Base-by-base conservation (phyloP, 92 coral and sea anemone genomes). In the Parazoanthus darwini region DNA sequence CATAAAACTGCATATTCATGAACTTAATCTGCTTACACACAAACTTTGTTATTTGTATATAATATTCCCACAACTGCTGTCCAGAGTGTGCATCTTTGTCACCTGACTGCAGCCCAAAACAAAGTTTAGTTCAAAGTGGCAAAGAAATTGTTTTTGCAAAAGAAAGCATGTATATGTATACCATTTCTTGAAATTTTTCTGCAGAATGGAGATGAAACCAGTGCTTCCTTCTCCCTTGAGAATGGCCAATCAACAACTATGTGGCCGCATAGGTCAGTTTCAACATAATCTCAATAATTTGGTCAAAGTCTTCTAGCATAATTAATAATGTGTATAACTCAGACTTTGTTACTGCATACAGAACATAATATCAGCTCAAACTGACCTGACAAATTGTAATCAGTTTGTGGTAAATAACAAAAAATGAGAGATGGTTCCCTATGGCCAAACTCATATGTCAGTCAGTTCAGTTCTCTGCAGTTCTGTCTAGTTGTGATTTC, bases 181-280 rank as follows among this genome's bases (percentile, higher is more conserved):
- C 36, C 18, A 8, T 7, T 73, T 23, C 74, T 37, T 81, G 26
- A 2, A 6, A 26, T 82, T 85, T 22, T 44, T 81, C 81, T 54
- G 66, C 26, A 93, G 96, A 93, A 93, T 46, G 91, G 90, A 65
- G 90, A 91, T 81, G 88, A 90, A 77, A 87, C 96, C 23, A 87
- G 89, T 67, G 98, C 99, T 7, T 89, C 88, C 20, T 93, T 96
- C 86, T 77, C 91, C 26, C 87, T 96, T 7, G 97, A 96, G 78
- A 96, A 95, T 90, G 78, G 80, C 74, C 95, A 95, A 13, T 77
- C 95, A 70, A 93, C 95, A 88, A 82, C 88, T 85, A 88, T 96
- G 93, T 96, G 99, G 99, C 75, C 94, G 88, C 90, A 93, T 77
- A 96, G 89, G 98, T 94, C 39, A 79, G 91, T 18, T 9, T 72